Percentiles rank a stretch among this genome's conserved stretches.
These are phyloP conservation scores for Saturnia japonica DNA, from an alignment of 2,888 invertebrate genomes.

Conservation along the genomic window DNA sequence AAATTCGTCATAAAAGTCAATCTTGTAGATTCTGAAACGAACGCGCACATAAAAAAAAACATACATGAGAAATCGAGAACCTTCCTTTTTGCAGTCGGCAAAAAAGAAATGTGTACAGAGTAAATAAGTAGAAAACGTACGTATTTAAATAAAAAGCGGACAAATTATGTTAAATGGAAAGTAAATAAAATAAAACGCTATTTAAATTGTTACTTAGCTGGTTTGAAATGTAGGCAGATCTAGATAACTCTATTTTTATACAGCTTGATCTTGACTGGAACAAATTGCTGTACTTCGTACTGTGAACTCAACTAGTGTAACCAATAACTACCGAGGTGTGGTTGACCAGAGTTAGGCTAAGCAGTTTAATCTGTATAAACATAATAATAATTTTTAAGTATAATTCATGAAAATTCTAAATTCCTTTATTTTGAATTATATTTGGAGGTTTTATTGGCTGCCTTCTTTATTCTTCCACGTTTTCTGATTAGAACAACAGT, in stretches of 20 bases:
- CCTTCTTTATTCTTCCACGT: not conserved
- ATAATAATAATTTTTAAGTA: not conserved
- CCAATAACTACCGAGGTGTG: conserved; percentile 60
- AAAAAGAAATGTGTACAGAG: not conserved
- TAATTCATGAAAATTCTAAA: not conserved
- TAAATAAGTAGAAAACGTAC: not conserved
- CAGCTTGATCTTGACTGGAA: conserved; percentile 46
- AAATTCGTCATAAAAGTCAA: too few species aligned
- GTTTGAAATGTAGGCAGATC: conserved; percentile 40
- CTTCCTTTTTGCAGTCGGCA: too few species aligned
- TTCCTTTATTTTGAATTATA: not conserved
- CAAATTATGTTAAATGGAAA: conserved; percentile 8
- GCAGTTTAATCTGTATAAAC: conserved; percentile 5
- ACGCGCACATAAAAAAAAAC: too few species aligned
- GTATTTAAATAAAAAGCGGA: not conserved
- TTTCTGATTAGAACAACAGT: not conserved
- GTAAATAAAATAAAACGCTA: too few species aligned
- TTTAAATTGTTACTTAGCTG: conserved; percentile 7
- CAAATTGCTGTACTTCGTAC: conserved; percentile 36
- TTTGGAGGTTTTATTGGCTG: too few species aligned
- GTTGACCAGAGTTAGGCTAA: conserved; percentile 23
- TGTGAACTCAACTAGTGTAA: conserved; percentile 51
- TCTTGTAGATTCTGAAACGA: too few species aligned
- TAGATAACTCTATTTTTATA: conserved; percentile 53
- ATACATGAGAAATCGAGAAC: too few species aligned